A percentile compares a stretch with the other conserved stretches of the same genome.
Conservation (phyloP, 2,797 vertebrate species). For the Artibeus lituratus region DNA sequence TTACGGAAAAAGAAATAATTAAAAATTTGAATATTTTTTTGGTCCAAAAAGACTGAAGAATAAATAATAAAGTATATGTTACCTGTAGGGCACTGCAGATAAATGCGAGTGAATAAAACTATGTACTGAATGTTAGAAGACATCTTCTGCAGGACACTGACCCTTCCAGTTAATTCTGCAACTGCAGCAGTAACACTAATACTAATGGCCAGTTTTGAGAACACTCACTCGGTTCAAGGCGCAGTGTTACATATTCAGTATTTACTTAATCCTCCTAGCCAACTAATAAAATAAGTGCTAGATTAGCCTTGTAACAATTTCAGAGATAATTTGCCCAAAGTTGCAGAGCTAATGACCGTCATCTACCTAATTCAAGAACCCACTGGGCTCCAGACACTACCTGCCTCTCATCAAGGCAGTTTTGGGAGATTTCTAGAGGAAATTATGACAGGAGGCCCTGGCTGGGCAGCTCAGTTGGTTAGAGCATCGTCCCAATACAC, state of each 20-base stretch:
- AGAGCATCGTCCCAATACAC: no score
- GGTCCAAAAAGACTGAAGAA: background rate
- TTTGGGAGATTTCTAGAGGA: background rate
- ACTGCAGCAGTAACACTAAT: background rate
- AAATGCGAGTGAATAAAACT: background rate
- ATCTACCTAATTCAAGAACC: background rate
- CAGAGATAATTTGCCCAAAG: background rate
- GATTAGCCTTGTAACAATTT: background rate
- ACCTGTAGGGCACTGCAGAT: background rate
- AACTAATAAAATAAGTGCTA: background rate
- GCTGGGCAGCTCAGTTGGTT: no score
- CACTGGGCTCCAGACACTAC: background rate
- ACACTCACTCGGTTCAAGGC: background rate
- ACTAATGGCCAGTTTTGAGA: background rate
- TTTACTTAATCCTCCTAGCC: background rate
- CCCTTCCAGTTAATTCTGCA: background rate
- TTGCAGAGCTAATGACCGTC: background rate
- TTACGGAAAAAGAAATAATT: background rate
- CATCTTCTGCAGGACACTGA: background rate
- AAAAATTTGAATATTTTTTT: background rate
- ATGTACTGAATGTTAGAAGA: background rate
- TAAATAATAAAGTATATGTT: background rate
- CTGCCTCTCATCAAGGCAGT: background rate
- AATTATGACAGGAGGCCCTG: background rate
- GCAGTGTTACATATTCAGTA: background rate